phyloP scores from a whole-genome alignment of 2,888 invertebrate genomes.

The Orthosia cruda region DNA sequence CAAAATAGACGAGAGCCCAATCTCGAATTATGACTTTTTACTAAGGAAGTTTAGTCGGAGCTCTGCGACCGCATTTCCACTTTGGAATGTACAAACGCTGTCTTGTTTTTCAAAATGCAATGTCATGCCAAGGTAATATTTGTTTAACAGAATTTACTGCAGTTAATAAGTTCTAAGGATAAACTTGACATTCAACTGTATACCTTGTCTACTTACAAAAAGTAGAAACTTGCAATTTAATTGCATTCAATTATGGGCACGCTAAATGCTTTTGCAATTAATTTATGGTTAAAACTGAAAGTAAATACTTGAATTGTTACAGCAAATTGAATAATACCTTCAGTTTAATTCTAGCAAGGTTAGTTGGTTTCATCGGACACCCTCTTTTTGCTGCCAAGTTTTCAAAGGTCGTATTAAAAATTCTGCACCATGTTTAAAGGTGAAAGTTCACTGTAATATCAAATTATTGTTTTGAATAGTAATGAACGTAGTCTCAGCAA shows the following conservation, averaged over 20 bases:
- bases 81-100: not conserved
- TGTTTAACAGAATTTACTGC: constrained; percentile 21
- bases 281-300: constrained; percentile 46
- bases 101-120: constrained; percentile 19
- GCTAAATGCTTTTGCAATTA: constrained; percentile 45
- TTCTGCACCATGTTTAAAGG: constrained; percentile 78
- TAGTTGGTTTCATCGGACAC: constrained; percentile 54
- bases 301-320: constrained; percentile 17
- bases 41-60: too few relatives aligned
- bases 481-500: constrained; percentile 83
- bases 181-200: constrained; percentile 57
- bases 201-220: constrained; percentile 40
- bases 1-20: too few relatives aligned
- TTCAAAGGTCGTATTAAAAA: constrained; percentile 80
- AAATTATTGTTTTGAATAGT: constrained; percentile 86
- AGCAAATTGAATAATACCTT: constrained; percentile 47
- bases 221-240: constrained; percentile 37
- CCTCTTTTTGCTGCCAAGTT: constrained; percentile 68
- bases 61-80: not conserved
- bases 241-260: constrained; percentile 45
- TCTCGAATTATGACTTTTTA: too few relatives aligned
- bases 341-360: constrained; percentile 40
- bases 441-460: constrained; percentile 86
- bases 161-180: constrained; percentile 23
- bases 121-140: constrained; percentile 35